phyloP scores from a whole-genome alignment of 53 echinoderm and acorn worm genomes.

The Echinometra lucunter region DNA sequence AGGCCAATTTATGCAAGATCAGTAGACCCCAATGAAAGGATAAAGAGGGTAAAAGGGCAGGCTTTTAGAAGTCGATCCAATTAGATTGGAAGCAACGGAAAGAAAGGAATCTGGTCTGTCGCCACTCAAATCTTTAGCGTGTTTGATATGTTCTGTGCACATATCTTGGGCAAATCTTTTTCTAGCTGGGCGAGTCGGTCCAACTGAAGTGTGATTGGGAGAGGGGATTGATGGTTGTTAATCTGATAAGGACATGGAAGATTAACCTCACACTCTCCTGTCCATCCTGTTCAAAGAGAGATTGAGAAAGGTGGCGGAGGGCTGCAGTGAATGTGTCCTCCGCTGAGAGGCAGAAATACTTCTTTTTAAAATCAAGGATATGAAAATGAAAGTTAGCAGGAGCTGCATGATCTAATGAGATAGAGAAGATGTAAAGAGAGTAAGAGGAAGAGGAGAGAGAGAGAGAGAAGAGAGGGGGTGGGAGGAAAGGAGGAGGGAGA shows the following conservation, averaged over 20 bases:
- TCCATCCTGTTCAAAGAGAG: neutral
- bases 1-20: neutral
- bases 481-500: too few relatives aligned
- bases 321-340: neutral
- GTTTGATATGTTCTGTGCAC: constrained; percentile 31
- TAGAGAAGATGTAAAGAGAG: neutral
- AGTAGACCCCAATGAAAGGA: neutral
- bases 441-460: neutral
- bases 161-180: constrained; percentile 45
- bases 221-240: constrained; percentile 41
- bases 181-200: constrained; percentile 1
- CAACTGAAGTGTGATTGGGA: constrained; percentile 58
- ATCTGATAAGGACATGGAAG: constrained; percentile 14
- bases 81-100: constrained; percentile 13
- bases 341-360: neutral
- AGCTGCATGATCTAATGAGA: neutral
- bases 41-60: neutral
- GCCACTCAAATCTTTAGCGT: neutral
- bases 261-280: constrained; percentile 48
- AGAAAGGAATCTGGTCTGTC: constrained; percentile 45
- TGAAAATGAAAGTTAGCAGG: neutral
- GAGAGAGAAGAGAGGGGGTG: neutral
- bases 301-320: neutral
- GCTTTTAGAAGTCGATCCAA: constrained; percentile 14
- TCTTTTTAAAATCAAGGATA: neutral